A percentile compares a stretch with the other conserved stretches of the same genome.
phyloP scores from a whole-genome alignment of 1,140 invertebrate genomes.

The Bathynomus jamesi region DNA sequence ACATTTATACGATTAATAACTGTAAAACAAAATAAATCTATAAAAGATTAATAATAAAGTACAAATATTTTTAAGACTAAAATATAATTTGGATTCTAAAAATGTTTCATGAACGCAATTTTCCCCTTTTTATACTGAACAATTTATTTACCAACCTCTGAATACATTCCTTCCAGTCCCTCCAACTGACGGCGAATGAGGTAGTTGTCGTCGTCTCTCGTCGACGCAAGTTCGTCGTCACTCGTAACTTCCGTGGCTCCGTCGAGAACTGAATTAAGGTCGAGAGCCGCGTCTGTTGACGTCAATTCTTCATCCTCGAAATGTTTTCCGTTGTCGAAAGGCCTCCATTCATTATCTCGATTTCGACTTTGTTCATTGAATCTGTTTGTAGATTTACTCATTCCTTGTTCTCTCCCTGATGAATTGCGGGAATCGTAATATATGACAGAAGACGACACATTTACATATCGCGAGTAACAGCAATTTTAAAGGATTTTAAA shows the following conservation, averaged over 20 bases:
- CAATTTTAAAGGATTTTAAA: too few species aligned
- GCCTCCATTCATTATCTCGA: background rate
- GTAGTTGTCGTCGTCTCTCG: conserved; percentile 52
- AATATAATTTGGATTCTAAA: too few species aligned
- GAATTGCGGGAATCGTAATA: background rate
- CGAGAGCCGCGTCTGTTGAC: conserved; percentile 63
- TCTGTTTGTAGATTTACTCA: conserved; percentile 1
- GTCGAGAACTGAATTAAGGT: conserved; percentile 72
- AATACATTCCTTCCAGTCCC: conserved; percentile 81
- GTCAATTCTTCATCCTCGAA: conserved; percentile 55
- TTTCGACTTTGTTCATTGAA: background rate
- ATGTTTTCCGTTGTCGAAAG: conserved; percentile 4
- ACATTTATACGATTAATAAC: too few species aligned
- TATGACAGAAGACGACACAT: background rate
- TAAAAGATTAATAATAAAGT: too few species aligned
- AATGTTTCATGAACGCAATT: too few species aligned
- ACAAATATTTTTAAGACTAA: too few species aligned
- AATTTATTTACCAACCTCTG: conserved; percentile 50
- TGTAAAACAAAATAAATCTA: too few species aligned
- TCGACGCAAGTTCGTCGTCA: conserved; percentile 30
- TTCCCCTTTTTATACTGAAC: too few species aligned
- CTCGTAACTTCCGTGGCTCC: conserved; percentile 42
- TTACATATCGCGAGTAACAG: too few species aligned
- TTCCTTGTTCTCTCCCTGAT: background rate
- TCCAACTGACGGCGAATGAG: conserved; percentile 73